Percentiles rank a stretch among this genome's conserved stretches.
These are phyloP conservation scores for Watsonalla binaria DNA, from an alignment of 2,888 invertebrate genomes.

Conservation along the genomic window DNA sequence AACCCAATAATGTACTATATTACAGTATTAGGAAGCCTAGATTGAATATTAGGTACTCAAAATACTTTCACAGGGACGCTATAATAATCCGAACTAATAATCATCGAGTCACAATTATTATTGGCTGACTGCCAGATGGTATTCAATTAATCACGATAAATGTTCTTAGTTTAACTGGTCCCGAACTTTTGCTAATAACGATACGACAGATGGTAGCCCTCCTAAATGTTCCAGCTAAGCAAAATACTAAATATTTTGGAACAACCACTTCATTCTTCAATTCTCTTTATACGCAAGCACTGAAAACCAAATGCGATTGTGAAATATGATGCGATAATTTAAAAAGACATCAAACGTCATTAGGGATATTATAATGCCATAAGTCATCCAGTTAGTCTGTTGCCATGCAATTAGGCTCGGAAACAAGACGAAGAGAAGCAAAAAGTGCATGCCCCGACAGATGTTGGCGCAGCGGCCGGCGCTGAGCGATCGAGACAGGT, in stretches of 20 bases:
- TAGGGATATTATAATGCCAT: conserved; percentile 38
- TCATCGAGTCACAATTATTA: conserved; percentile 2
- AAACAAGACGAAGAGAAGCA: conserved; percentile 39
- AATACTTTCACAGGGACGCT: background rate
- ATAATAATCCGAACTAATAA: background rate
- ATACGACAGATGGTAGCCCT: background rate
- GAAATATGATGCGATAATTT: conserved; percentile 2
- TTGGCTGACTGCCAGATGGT: conserved; percentile 1
- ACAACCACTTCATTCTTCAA: background rate
- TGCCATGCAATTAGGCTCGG: conserved; percentile 51
- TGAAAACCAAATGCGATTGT: background rate
- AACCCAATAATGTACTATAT: no score
- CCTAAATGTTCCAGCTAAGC: background rate
- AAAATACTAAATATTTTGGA: background rate
- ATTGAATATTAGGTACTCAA: background rate
- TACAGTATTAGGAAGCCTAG: background rate
- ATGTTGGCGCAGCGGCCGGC: conserved; percentile 60
- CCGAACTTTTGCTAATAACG: background rate
- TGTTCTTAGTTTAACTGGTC: conserved; percentile 1
- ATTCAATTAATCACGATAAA: conserved; percentile 3
- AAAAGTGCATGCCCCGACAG: conserved; percentile 61
- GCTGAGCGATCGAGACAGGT: conserved; percentile 68
- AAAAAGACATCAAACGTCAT: conserved; percentile 8
- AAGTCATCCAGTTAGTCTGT: conserved; percentile 38
- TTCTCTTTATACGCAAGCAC: background rate